Evolutionary conservation across 2,113 vertebrate species (phyloP).

Genomic region (Ptyas mucosa): DNA sequence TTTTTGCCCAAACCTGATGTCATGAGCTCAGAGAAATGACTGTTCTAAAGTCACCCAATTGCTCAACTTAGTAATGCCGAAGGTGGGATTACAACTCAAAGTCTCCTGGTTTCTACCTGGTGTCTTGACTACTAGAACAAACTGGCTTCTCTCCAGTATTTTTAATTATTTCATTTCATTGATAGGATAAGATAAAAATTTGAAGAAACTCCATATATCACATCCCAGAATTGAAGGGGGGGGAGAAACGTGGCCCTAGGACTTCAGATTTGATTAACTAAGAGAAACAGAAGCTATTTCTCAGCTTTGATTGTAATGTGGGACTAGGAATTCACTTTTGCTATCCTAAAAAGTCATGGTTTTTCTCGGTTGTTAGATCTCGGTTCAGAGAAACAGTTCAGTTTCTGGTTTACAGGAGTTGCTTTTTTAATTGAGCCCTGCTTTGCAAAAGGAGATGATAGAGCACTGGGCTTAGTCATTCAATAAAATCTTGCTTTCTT

Average conservation of each 20-base stretch:
- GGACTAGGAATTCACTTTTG: not conserved
- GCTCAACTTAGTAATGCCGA: not conserved
- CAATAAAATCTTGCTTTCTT: not conserved
- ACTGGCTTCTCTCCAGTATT: not conserved
- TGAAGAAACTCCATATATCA: not conserved
- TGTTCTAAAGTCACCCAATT: not conserved
- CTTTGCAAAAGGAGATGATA: not conserved
- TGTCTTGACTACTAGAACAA: not conserved
- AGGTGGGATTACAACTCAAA: not conserved
- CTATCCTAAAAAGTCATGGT: not conserved
- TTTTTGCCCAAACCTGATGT: not conserved
- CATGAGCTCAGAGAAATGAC: not conserved
- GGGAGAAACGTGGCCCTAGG: not conserved
- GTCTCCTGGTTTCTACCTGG: not conserved
- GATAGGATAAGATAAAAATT: not conserved
- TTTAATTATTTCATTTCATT: not conserved
- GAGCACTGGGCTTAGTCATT: not conserved
- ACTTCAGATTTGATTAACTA: not conserved
- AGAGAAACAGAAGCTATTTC: not conserved
- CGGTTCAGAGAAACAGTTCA: not conserved
- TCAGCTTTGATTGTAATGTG: not conserved
- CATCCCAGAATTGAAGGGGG: not conserved
- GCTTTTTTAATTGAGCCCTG: not conserved
- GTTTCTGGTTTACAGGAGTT: not conserved
- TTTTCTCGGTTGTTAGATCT: not conserved